Conservation (phyloP, 2,113 vertebrate species). For the Otocyon megalotis region DNA sequence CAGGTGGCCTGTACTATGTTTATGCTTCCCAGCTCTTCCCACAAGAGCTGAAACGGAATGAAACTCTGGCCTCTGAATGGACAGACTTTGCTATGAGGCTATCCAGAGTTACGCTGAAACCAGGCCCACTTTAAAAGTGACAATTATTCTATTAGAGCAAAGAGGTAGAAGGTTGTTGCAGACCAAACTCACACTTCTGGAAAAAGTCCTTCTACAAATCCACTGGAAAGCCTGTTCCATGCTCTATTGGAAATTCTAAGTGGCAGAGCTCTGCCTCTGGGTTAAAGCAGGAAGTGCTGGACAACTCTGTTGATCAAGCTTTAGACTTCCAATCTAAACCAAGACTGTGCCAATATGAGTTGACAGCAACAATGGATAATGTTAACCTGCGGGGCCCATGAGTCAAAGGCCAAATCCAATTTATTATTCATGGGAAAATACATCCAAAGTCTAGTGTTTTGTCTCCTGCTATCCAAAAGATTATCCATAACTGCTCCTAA, state of each 20-base stretch:
- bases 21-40: neutral
- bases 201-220: neutral
- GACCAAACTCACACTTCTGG: neutral
- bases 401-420: constrained; percentile 48
- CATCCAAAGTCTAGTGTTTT: neutral
- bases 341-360: neutral
- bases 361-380: neutral
- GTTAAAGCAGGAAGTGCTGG: neutral
- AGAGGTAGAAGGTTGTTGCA: neutral
- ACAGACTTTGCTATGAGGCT: neutral
- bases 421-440: constrained; percentile 54
- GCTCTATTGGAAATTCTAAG: neutral
- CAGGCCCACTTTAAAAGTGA: neutral
- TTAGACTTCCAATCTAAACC: neutral
- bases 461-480: neutral
- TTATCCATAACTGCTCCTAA: neutral
- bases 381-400: neutral
- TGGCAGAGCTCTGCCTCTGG: neutral
- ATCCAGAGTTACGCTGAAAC: neutral
- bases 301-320: neutral
- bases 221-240: neutral
- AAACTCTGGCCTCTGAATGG: neutral
- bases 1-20: neutral
- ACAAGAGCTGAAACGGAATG: neutral
- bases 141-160: neutral